Conservation (phyloP, 2,113 vertebrate genomes). For the Mastomys natalensis region DNA sequence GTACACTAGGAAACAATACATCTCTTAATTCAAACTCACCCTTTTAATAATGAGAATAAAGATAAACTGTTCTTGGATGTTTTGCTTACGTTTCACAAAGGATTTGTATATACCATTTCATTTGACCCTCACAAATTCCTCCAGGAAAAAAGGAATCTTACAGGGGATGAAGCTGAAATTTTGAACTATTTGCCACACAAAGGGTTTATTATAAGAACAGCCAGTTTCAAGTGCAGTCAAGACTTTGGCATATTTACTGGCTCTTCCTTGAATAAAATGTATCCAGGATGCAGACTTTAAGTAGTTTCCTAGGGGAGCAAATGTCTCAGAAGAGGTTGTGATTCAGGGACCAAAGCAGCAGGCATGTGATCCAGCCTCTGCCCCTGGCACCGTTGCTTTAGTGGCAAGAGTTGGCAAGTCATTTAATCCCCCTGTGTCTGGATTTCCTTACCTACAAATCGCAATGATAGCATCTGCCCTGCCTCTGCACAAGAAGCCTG, state of each 20-base stretch:
- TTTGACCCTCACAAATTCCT: constrained; percentile 8
- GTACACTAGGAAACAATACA: background rate
- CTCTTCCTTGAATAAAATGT: background rate
- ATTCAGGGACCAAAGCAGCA: background rate
- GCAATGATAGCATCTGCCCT: constrained; percentile 66
- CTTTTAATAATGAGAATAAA: background rate
- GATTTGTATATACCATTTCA: background rate
- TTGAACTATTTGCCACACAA: constrained; percentile 21
- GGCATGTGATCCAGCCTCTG: constrained; percentile 8
- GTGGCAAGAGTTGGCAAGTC: constrained; percentile 60
- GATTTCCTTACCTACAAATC: constrained; percentile 79
- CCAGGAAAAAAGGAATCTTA: background rate
- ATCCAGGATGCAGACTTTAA: background rate
- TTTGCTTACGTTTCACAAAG: background rate
- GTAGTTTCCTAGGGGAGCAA: background rate
- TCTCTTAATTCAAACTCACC: background rate
- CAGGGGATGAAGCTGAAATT: constrained; percentile 24
- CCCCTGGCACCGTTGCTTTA: background rate
- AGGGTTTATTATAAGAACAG: background rate
- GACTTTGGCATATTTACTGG: background rate
- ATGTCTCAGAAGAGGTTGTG: background rate
- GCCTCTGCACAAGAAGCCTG: constrained; percentile 23
- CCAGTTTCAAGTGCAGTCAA: constrained; percentile 25
- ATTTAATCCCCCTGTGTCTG: constrained; percentile 65
- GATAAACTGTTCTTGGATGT: background rate